A percentile compares a stretch with the other conserved stretches of the same genome.
These are phyloP conservation scores for Temnothorax ravouxi DNA, from an alignment of 2,888 invertebrate genomes.

Conservation along the genomic window DNA sequence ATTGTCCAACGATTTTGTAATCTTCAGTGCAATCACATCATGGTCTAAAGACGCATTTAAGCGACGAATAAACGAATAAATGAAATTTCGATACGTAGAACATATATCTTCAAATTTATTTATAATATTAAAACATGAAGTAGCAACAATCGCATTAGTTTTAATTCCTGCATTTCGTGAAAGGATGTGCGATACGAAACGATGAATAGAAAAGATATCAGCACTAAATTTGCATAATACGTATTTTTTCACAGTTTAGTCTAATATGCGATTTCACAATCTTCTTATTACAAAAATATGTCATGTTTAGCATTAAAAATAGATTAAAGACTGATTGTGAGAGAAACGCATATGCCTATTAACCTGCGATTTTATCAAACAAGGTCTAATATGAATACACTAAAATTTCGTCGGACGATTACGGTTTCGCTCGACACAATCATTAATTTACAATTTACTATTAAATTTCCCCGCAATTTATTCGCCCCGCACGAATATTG, in stretches of 20 bases:
- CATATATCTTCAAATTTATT: neutral
- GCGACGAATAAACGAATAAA: neutral
- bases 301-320: neutral
- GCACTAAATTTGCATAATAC: neutral
- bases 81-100: neutral
- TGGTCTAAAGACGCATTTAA: neutral
- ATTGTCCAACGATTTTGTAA: slow-evolving; percentile 41
- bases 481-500: slow-evolving; percentile 15
- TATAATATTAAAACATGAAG: neutral
- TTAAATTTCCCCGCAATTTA: slow-evolving; percentile 15
- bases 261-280: neutral
- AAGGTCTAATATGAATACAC: neutral
- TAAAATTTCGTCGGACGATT: neutral
- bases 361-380: neutral
- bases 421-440: neutral
- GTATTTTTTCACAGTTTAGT: neutral
- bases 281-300: slow-evolving; percentile 2
- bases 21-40: neutral
- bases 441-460: slow-evolving; percentile 14
- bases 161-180: neutral
- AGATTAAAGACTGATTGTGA: neutral
- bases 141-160: neutral
- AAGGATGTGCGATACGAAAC: neutral
- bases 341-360: neutral
- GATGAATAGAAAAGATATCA: neutral